Evolutionary conservation across 2,888 invertebrate genomes (phyloP), one percentile per base, ranked within the genome.

Genomic region (Macrophya alboannulata): DNA sequence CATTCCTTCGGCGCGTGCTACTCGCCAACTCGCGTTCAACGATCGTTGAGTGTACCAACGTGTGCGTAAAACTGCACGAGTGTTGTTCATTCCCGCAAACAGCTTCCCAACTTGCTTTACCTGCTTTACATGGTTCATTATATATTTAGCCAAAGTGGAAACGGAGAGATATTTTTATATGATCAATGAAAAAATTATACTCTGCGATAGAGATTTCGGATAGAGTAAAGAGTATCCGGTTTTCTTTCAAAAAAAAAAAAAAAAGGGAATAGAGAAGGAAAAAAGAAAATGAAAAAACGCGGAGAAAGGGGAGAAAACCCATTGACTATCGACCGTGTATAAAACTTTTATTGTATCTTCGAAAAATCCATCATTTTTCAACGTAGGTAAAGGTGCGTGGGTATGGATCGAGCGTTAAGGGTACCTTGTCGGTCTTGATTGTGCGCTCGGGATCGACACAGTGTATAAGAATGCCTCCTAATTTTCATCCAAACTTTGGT

Each of bases 231-330:
- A 55, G n/a, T n/a, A 55, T 55, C 55, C n/a, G 6, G 2, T 55
- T 55, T 8, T 8, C 2, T 21, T n/a, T 43, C 51, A 59, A 79
- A 62, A 83, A 72, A 37, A 65, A 43, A 55, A 86, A 77, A 85
- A 62, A 85, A 72, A 83, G 55, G 74, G 74, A 62, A 83, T 40
- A 48, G 74, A 86, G 81, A 72, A 37, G 51, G 37, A 55, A 86
- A 77, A 85, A 62, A 85, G 72, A 83, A 21, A 76, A 74, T 31
- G 79, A 82, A 83, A 71, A 76, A 76, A 71, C 40, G 51, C 84
- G 71, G 17, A 74, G 85, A 74, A 82, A 72, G 55, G 79, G 76
- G 74, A 82, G 68, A 79, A 82, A 65, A 81, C 43, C 77, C 84
- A 85, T 68, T 51, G 84, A 72, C 62, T 37, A 2, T 55, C n/a